Conservation (phyloP, 37 sponge, comb jelly and placozoan species). For the Aplysina aerophoba region DNA sequence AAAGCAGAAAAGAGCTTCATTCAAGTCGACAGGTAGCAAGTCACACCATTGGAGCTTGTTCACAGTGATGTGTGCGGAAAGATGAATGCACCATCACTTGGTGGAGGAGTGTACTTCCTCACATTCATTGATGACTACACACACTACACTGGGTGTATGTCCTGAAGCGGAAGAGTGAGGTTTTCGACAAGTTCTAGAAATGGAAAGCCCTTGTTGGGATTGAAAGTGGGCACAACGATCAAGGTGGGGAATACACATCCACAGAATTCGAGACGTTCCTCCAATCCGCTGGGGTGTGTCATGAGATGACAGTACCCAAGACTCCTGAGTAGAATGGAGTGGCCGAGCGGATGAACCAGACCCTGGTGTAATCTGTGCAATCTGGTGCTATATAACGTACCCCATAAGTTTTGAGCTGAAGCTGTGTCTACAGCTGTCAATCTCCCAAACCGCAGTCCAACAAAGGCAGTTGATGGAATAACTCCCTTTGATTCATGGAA, state of each 20-base stretch:
- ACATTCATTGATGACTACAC: slow-evolving; percentile 58
- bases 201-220: slow-evolving; percentile 71
- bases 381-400: slow-evolving; percentile 69
- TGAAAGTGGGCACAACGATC: slow-evolving; percentile 48
- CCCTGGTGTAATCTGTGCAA: slow-evolving; percentile 60
- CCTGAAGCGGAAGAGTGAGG: slow-evolving; percentile 55
- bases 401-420: slow-evolving; percentile 76
- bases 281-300: slow-evolving; percentile 61
- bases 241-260: slow-evolving; percentile 65
- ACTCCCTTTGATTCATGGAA: slow-evolving; percentile 53
- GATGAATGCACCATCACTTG: slow-evolving; percentile 47
- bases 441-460: slow-evolving; percentile 63
- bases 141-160: slow-evolving; percentile 60
- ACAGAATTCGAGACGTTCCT: slow-evolving; percentile 50
- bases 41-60: slow-evolving; percentile 45
- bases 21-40: slow-evolving; percentile 38
- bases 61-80: slow-evolving; percentile 66
- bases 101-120: slow-evolving; percentile 52
- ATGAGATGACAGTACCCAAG: slow-evolving; percentile 68
- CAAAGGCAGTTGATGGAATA: slow-evolving; percentile 44
- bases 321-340: slow-evolving; percentile 78
- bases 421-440: slow-evolving; percentile 67
- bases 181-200: slow-evolving; percentile 54
- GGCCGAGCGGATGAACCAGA: slow-evolving; percentile 69
- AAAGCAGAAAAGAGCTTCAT: slow-evolving; percentile 49